Conservation (phyloP, 2,888 invertebrate species). For the Nomada lathburiana region DNA sequence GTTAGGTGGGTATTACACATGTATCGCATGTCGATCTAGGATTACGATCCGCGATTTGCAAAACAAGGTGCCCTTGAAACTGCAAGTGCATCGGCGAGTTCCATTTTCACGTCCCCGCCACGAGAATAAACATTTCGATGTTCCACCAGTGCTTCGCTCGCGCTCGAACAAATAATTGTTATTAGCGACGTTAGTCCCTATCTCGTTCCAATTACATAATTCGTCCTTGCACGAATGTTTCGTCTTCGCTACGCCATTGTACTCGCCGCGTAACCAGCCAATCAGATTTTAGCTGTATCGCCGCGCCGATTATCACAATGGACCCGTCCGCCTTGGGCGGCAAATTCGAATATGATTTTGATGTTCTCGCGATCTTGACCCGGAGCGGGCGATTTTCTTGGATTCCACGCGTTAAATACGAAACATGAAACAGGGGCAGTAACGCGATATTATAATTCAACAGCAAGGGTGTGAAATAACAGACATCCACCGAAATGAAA, state of each 20-base stretch:
- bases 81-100: neutral
- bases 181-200: neutral
- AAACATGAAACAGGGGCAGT: neutral
- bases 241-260: conserved; percentile 44
- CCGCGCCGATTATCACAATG: conserved; percentile 38
- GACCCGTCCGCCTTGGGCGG: conserved; percentile 49
- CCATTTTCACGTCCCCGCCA: neutral
- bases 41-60: conserved; percentile 15
- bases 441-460: conserved; percentile 32
- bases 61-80: conserved; percentile 30
- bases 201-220: conserved; percentile 39
- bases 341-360: conserved; percentile 34
- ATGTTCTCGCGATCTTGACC: neutral
- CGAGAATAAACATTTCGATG: neutral
- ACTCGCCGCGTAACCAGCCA: conserved; percentile 19
- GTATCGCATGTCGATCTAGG: conserved; percentile 9
- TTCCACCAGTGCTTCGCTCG: conserved; percentile 11
- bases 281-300: conserved; percentile 27
- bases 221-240: conserved; percentile 40
- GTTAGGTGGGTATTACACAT: neutral
- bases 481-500: conserved; percentile 33
- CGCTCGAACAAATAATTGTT: conserved; percentile 21
- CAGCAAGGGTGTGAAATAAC: conserved; percentile 37
- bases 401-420: conserved; percentile 19
- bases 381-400: neutral